Percentiles rank a stretch among this genome's conserved stretches.
phyloP scores from a whole-genome alignment of 2,888 invertebrate species.

The Emmelina monodactyla region DNA sequence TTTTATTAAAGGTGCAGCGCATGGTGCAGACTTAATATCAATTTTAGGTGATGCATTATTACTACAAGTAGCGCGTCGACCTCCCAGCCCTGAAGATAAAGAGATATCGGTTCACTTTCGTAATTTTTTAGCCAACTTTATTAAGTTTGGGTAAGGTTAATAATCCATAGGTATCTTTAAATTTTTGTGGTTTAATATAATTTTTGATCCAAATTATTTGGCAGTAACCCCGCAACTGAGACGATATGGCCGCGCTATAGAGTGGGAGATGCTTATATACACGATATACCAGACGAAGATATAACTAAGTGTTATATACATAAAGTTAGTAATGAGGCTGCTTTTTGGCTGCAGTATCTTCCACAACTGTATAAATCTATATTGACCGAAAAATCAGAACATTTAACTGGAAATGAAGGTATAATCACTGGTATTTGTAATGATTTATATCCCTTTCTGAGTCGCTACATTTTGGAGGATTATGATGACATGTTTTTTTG shows the following conservation, averaged over 20 bases:
- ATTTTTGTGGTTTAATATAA: no score
- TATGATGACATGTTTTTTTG: background rate
- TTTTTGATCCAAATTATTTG: background rate
- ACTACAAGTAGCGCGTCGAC: conserved; percentile 71
- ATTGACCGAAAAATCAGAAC: conserved; percentile 31
- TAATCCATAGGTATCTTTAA: background rate
- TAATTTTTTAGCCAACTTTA: conserved; percentile 42
- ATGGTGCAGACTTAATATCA: conserved; percentile 72
- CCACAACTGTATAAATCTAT: conserved; percentile 32
- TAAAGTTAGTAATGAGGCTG: conserved; percentile 28
- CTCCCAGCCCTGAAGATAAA: conserved; percentile 68
- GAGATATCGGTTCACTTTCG: conserved; percentile 41
- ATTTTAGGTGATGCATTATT: conserved; percentile 72
- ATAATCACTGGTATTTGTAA: conserved; percentile 5
- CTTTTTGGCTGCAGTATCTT: conserved; percentile 55
- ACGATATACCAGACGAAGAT: conserved; percentile 36
- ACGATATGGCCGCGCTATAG: conserved; percentile 70
- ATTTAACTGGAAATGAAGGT: conserved; percentile 33
- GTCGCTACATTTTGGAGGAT: background rate
- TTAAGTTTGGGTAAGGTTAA: conserved; percentile 51
- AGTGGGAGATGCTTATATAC: conserved; percentile 52
- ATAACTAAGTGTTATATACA: conserved; percentile 13
- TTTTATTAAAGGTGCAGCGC: conserved; percentile 62
- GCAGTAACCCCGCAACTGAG: conserved; percentile 53
- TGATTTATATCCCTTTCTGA: background rate